phyloP scores from a whole-genome alignment of 2,113 vertebrate species.

The Oncorhynchus nerka region DNA sequence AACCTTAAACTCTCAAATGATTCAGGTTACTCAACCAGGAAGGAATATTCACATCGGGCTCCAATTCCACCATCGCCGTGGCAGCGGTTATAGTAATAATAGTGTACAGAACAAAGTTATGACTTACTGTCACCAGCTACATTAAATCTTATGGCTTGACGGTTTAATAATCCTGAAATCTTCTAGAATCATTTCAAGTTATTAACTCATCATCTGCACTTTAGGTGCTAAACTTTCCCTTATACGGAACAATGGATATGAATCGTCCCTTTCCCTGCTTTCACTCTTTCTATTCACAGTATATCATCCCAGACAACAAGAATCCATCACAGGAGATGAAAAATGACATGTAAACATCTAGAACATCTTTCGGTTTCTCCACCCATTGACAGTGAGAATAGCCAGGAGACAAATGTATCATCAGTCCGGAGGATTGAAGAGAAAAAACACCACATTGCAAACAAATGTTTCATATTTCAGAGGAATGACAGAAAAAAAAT shows the following conservation, averaged over 20 bases:
- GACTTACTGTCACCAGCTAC: constrained; percentile 56
- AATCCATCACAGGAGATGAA: constrained; percentile 41
- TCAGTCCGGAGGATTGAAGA: constrained; percentile 63
- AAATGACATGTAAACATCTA: constrained; percentile 61
- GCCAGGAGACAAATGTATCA: constrained; percentile 62
- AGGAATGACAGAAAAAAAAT: constrained; percentile 66
- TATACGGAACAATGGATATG: constrained; percentile 20
- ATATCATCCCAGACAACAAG: constrained; percentile 47
- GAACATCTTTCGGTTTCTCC: constrained; percentile 66
- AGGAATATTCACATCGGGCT: constrained; percentile 50
- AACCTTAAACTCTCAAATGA: constrained; percentile 5
- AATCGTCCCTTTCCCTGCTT: constrained; percentile 10
- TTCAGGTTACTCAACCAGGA: constrained; percentile 39
- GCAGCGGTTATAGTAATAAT: constrained; percentile 29
- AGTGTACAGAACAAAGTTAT: constrained; percentile 33
- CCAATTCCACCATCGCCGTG: constrained; percentile 3
- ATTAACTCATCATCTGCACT: constrained; percentile 27
- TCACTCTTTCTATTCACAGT: constrained; percentile 43
- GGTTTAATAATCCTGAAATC: constrained; percentile 38
- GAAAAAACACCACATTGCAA: constrained; percentile 52
- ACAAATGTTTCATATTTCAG: constrained; percentile 61
- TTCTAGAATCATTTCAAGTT: constrained; percentile 32
- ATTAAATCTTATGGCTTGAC: constrained; percentile 49
- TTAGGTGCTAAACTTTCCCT: constrained; percentile 7
- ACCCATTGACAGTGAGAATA: constrained; percentile 48